Percentiles rank a stretch among this genome's conserved stretches.
phyloP scores from a whole-genome alignment of 2,797 vertebrate species.

The Pelobates cultripes region DNA sequence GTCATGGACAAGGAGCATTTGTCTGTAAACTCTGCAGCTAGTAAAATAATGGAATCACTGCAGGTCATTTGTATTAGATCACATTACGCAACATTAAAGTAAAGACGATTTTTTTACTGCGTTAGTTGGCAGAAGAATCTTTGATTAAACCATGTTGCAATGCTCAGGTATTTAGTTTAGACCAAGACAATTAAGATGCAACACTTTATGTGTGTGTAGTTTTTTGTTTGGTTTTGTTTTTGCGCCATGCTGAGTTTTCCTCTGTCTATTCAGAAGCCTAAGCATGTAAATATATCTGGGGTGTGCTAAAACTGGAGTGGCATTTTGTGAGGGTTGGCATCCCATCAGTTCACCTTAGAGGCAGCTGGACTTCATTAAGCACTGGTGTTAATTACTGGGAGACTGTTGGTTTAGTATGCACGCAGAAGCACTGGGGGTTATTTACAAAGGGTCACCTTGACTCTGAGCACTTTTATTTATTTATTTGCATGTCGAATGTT shows the following conservation, averaged over 20 bases:
- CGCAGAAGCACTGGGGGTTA: slow-evolving; percentile 75
- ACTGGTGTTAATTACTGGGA: slow-evolving; percentile 94
- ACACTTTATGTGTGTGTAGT: no score
- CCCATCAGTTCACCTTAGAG: slow-evolving; percentile 78
- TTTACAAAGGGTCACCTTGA: slow-evolving; percentile 84
- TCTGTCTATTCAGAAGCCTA: not conserved
- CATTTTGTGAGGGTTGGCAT: slow-evolving; percentile 77
- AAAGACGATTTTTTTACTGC: no score
- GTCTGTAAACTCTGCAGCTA: not conserved
- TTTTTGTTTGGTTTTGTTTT: no score
- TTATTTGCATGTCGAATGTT: slow-evolving; percentile 30
- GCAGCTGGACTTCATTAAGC: slow-evolving; percentile 99
- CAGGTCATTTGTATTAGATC: not conserved
- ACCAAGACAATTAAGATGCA: no score
- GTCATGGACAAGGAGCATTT: not conserved
- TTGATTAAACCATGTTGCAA: no score
- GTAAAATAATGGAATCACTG: not conserved
- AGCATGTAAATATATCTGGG: slow-evolving; percentile 3
- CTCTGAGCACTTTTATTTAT: slow-evolving; percentile 64
- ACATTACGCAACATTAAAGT: no score
- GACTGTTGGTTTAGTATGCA: slow-evolving; percentile 77
- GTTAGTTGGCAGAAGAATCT: no score
- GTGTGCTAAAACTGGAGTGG: slow-evolving; percentile 18
- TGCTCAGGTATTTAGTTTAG: no score
- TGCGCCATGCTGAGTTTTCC: not conserved